These are phyloP conservation scores for Heliothis peltigera DNA, from an alignment of 2,888 invertebrate genomes.

Conservation along the genomic window DNA sequence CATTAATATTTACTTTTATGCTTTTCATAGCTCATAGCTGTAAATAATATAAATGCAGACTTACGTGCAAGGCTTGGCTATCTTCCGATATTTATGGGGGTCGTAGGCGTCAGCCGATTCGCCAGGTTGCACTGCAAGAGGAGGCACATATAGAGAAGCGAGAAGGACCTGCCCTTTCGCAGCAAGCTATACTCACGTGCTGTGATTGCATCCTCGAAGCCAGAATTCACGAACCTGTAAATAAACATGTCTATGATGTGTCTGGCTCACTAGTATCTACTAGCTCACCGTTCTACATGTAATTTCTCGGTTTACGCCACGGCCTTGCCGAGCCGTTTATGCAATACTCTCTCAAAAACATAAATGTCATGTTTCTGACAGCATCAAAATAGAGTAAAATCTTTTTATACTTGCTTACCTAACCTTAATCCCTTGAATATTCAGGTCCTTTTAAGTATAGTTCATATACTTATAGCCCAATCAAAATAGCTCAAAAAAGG, in stretches of 20 bases:
- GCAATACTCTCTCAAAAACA: no score
- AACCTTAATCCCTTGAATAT: no score
- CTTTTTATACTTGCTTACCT: no score
- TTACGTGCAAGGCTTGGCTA: conserved; percentile 1
- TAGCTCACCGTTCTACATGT: background rate
- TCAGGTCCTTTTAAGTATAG: no score
- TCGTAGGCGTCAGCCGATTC: background rate
- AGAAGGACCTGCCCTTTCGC: background rate
- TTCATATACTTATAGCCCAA: no score
- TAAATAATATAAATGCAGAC: no score
- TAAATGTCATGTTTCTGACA: no score
- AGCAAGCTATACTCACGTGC: conserved; percentile 2
- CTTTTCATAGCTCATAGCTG: no score
- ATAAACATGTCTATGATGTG: conserved; percentile 3
- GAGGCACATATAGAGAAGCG: background rate
- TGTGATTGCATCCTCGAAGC: conserved; percentile 7
- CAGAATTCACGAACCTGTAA: background rate
- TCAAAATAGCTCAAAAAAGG: no score
- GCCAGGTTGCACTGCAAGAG: background rate
- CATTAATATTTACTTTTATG: no score
- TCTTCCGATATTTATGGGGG: background rate
- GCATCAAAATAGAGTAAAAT: no score
- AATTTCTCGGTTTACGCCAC: background rate
- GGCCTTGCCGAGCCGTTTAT: background rate
- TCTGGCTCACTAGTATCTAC: background rate